phyloP scores from a whole-genome alignment of 2,888 invertebrate genomes.

The Leptogaster cylindrica region DNA sequence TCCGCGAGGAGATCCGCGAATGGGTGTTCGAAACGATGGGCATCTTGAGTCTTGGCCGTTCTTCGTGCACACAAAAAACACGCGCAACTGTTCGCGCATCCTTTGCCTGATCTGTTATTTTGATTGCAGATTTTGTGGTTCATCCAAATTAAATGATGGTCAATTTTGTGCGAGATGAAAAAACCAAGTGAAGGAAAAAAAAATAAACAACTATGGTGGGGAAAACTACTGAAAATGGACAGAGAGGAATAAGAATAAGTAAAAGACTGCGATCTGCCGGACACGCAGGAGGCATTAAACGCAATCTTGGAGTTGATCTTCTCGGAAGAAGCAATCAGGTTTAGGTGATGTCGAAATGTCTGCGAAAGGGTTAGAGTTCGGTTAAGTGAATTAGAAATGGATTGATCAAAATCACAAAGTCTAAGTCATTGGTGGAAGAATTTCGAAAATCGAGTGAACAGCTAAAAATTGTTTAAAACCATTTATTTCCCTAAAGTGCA shows the following conservation, averaged over 20 bases:
- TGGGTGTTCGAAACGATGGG: not conserved
- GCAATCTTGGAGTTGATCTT: slow-evolving; percentile 21
- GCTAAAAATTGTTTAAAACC: no score
- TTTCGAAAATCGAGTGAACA: no score
- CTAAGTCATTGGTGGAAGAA: no score
- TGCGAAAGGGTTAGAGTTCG: no score
- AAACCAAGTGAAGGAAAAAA: not conserved
- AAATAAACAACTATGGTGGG: no score
- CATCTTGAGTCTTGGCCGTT: not conserved
- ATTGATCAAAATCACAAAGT: no score
- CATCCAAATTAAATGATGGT: slow-evolving; percentile 37
- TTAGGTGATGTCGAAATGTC: not conserved
- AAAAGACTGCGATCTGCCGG: not conserved
- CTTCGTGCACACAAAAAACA: slow-evolving; percentile 23
- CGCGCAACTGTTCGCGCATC: slow-evolving; percentile 35
- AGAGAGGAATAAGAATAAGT: slow-evolving; percentile 1
- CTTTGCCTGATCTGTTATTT: slow-evolving; percentile 1
- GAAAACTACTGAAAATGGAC: not conserved
- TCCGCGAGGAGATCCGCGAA: not conserved
- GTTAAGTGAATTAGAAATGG: no score
- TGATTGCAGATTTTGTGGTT: slow-evolving; percentile 39
- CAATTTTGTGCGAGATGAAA: slow-evolving; percentile 10
- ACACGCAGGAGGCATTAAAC: slow-evolving; percentile 28
- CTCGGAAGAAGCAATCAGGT: slow-evolving; percentile 25
- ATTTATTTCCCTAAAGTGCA: no score